Evolutionary conservation across 1,140 invertebrate species (phyloP).

Genomic region (Neodiprion fabricii): DNA sequence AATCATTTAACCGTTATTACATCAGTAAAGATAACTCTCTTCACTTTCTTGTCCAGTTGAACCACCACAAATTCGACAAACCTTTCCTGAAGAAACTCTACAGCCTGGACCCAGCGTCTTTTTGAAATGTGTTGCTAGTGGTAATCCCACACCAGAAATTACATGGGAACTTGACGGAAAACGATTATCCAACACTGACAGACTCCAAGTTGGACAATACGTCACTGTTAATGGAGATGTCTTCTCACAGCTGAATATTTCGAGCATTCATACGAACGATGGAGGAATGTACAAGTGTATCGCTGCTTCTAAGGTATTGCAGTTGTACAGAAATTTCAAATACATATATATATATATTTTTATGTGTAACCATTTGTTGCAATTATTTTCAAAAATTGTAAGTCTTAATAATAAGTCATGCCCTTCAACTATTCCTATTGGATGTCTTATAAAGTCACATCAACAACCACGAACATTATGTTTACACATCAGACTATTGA

Average conservation of each 20-base stretch:
- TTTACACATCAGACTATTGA: too few relatives aligned
- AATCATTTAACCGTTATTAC: neutral
- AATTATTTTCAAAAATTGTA: neutral
- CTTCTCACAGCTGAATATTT: constrained; percentile 92
- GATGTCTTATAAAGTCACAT: too few relatives aligned
- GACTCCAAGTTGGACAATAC: constrained; percentile 84
- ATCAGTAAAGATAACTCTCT: neutral
- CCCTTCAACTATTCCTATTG: too few relatives aligned
- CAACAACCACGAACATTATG: too few relatives aligned
- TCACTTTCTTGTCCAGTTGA: constrained; percentile 68
- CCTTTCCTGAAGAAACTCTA: constrained; percentile 85
- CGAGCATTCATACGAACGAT: constrained; percentile 89
- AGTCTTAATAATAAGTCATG: too few relatives aligned
- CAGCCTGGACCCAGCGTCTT: constrained; percentile 86
- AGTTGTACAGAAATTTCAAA: constrained; percentile 9
- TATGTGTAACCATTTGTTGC: neutral
- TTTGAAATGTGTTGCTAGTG: constrained; percentile 81
- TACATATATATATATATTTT: neutral
- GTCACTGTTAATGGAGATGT: constrained; percentile 89
- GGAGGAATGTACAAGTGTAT: constrained; percentile 93
- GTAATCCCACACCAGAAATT: constrained; percentile 94
- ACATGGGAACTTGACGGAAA: constrained; percentile 93
- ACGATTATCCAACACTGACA: constrained; percentile 80
- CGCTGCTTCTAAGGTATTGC: constrained; percentile 81
- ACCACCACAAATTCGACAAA: constrained; percentile 85